Percentiles rank a stretch among this genome's conserved stretches.
Evolutionary conservation across 2,797 vertebrate species (phyloP).

Genomic region (Cetoscarus ocellatus): DNA sequence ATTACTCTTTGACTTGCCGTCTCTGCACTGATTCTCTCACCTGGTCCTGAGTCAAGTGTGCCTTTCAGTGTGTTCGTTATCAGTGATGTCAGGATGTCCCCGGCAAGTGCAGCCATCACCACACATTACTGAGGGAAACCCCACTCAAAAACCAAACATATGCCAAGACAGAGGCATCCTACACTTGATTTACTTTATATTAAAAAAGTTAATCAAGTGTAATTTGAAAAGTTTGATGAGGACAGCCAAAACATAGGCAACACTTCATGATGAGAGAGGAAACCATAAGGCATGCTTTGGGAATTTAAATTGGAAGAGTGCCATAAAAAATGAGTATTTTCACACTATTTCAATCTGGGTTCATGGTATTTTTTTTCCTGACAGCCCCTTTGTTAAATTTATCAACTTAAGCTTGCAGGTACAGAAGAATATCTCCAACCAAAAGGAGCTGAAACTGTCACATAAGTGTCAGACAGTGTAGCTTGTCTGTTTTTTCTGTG

Average conservation of each 20-base stretch:
- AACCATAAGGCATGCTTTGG: not conserved
- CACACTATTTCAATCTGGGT: too few relatives aligned
- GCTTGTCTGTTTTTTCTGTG: too few relatives aligned
- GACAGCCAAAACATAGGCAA: not conserved
- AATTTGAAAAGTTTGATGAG: not conserved
- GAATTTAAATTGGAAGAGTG: too few relatives aligned
- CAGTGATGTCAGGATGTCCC: not conserved
- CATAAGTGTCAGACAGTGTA: too few relatives aligned
- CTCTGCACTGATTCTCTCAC: not conserved
- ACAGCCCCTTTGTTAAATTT: too few relatives aligned
- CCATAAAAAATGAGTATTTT: too few relatives aligned
- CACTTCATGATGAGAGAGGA: not conserved
- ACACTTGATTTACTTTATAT: too few relatives aligned
- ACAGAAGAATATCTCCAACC: too few relatives aligned
- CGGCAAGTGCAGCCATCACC: not conserved
- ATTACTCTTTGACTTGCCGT: not conserved
- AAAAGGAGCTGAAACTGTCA: too few relatives aligned
- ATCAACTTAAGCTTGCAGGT: too few relatives aligned
- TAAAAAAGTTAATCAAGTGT: not conserved
- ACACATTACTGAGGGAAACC: not conserved
- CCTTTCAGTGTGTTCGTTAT: conserved; percentile 2
- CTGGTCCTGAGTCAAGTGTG: not conserved
- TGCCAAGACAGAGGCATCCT: too few relatives aligned
- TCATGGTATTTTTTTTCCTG: too few relatives aligned
- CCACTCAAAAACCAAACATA: not conserved